A percentile compares a stretch with the other conserved stretches of the same genome.
Evolutionary conservation across 2,797 vertebrate genomes (phyloP).

Genomic region (Artibeus lituratus): DNA sequence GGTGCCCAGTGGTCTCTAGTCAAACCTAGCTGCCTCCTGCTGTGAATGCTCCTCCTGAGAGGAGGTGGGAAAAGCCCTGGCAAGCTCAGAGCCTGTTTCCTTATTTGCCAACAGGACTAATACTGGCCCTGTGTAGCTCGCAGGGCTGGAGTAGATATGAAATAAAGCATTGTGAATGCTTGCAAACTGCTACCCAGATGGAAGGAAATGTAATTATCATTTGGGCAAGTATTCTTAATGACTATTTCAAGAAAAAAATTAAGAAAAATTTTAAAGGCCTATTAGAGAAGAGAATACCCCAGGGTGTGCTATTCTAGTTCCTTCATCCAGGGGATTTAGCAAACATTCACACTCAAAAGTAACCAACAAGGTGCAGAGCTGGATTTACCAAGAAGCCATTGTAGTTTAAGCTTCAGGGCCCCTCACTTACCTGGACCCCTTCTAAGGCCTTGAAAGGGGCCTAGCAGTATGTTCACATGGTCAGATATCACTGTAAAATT

Average conservation of each 20-base stretch:
- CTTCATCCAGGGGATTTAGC: neutral
- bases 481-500: neutral
- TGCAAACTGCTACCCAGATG: neutral
- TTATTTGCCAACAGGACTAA: conserved; percentile 6
- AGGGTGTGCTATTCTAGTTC: neutral
- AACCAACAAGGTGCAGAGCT: neutral
- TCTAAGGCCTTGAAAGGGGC: neutral
- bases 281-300: neutral
- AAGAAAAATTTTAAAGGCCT: neutral
- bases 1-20: neutral
- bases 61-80: neutral
- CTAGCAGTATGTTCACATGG: neutral
- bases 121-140: neutral
- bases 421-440: neutral
- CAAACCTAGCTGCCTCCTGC: neutral
- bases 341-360: neutral
- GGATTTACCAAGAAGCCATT: neutral
- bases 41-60: neutral
- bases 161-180: neutral
- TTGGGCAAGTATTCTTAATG: neutral
- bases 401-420: neutral
- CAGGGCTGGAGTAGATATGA: neutral
- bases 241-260: neutral
- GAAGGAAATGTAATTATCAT: neutral
- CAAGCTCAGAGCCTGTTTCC: neutral